Evolutionary conservation across 2,113 vertebrate species (phyloP), one percentile per base, ranked within the genome.

Genomic region (Patagioenas fasciata): DNA sequence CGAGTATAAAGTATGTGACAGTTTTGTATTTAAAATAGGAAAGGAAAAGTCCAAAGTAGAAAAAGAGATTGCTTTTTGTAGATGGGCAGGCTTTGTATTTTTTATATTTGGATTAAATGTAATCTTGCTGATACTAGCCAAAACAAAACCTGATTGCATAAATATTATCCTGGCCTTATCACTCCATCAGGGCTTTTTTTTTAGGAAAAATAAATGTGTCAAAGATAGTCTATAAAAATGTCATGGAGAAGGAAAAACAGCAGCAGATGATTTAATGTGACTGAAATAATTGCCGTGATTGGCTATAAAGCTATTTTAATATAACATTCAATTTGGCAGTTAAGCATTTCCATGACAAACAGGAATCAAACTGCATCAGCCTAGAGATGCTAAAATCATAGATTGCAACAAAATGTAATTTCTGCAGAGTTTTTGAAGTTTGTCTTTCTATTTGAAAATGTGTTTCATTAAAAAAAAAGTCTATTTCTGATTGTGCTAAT

Each of bases 241-340:
- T 79, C 47, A 60, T 13, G 13, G 29, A 38, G 36, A 38, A 42
- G 64, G 89, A 95, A 69, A 57, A 18, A 0, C 40, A 93, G n/a
- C 54, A 93, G 71, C 47, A 91, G 66, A 85, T 93, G 60, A 93
- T 92, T 91, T 90, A 83, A 83, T 93, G 62, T 77, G 44, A 85
- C 50, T 62, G 28, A 94, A 92, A 91, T 91, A 88, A 84, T 74
- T 95, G 67, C 72, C 28, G 56, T 74, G 64, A 91, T 69, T 78
- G 12, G 26, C 80, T 93, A 86, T 78, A 95, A 90, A 95, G 48
- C 47, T 78, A 67, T 88, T 60, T 80, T 88, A 94, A 85, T 83
- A 80, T 80, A 91, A 92, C 64, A 34, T 69, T 90, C 71, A 61
- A 2, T 92, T 95, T 94, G 83, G 85, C 64, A 80, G 58, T 80